Percentiles rank a stretch among this genome's conserved stretches.
Conservation (phyloP, 2,113 vertebrate species). For the Anarrhichthys ocellatus region DNA sequence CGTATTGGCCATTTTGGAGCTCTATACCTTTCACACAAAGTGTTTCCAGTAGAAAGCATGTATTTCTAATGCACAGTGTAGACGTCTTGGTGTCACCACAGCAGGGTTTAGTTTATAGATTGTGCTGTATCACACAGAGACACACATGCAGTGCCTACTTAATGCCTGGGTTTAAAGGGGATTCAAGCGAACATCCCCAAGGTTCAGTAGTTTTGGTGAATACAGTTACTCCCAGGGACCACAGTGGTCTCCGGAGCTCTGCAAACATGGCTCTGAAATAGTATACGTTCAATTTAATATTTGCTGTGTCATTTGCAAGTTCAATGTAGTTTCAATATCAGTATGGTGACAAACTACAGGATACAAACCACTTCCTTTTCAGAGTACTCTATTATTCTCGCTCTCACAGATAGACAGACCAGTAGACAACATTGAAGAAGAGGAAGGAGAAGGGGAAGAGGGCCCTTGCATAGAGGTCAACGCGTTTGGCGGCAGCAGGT, state of each 20-base stretch:
- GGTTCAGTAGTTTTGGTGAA: not conserved
- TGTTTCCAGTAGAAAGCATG: constrained; percentile 11
- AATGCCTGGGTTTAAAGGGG: constrained; percentile 4
- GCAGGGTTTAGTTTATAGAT: constrained; percentile 1
- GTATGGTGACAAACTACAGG: not conserved
- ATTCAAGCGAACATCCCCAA: not conserved
- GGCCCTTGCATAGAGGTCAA: constrained; percentile 95
- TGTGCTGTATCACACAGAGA: constrained; percentile 7
- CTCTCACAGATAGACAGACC: constrained; percentile 94
- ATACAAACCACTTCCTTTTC: constrained; percentile 14
- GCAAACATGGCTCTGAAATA: not conserved
- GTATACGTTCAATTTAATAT: constrained; percentile 1
- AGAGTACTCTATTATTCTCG: too few relatives aligned
- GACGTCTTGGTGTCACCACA: not conserved
- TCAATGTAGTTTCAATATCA: not conserved
- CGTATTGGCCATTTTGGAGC: not conserved
- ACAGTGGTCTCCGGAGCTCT: constrained; percentile 1
- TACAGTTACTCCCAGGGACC: not conserved
- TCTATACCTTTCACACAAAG: not conserved
- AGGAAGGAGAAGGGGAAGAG: constrained; percentile 96
- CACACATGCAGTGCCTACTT: constrained; percentile 40
- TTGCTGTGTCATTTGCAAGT: not conserved
- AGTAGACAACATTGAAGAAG: constrained; percentile 98
- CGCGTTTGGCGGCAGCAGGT: constrained; percentile 94
- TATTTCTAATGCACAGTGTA: constrained; percentile 15